These are phyloP conservation scores for Zaprionus ghesquierei DNA, from an alignment of 1,140 invertebrate species.

Conservation along the genomic window DNA sequence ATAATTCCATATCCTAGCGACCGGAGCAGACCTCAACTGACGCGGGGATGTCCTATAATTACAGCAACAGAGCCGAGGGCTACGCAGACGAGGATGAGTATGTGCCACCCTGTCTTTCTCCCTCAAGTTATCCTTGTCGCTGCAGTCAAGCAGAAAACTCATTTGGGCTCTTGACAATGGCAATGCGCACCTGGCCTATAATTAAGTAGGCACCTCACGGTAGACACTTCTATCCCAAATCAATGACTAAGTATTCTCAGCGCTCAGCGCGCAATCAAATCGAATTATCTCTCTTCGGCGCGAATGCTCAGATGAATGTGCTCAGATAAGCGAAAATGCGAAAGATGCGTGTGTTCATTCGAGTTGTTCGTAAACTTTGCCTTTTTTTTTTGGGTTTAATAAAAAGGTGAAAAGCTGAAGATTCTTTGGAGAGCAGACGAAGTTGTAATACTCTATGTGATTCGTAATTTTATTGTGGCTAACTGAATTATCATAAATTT, in stretches of 20 bases:
- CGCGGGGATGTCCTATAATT: constrained; percentile 65
- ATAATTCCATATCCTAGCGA: constrained; percentile 30
- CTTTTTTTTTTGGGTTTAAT: neutral
- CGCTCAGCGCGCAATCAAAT: constrained; percentile 8
- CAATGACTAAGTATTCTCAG: constrained; percentile 16
- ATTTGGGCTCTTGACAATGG: constrained; percentile 33
- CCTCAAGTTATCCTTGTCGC: neutral
- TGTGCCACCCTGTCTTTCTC: constrained; percentile 16
- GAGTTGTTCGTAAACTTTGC: neutral
- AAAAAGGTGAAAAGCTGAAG: neutral
- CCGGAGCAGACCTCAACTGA: neutral
- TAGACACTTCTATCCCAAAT: neutral
- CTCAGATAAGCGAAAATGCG: neutral
- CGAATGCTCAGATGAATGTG: neutral
- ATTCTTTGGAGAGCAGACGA: neutral
- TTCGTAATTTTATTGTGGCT: neutral
- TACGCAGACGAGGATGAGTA: constrained; percentile 70
- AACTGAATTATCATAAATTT: too few species aligned
- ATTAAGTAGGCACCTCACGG: constrained; percentile 6
- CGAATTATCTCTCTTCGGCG: constrained; percentile 21
- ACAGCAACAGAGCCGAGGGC: constrained; percentile 65
- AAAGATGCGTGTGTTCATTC: neutral
- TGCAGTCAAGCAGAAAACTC: constrained; percentile 56
- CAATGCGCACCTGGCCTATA: constrained; percentile 31
- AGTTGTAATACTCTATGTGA: neutral